Conservation (phyloP, 1,140 invertebrate species). For the silkworm (Bombyx mori) region ASM3026992v2 NC_085107.1:2919501-2920000, state of each 20-base stretch:
- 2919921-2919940: no score
- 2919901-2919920: neutral
- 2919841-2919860: no score
- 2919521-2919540: no score
- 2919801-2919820: neutral
- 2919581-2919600: slow-evolving; percentile 36
- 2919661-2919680: slow-evolving; percentile 18
- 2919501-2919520: no score
- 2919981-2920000: neutral
- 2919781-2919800: slow-evolving; percentile 5
- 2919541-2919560: no score
- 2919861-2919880: no score
- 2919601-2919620: slow-evolving; percentile 13
- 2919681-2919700: slow-evolving; percentile 48
- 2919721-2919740: slow-evolving; percentile 25
- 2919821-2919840: no score
- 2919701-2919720: slow-evolving; percentile 55
- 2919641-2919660: slow-evolving; percentile 63
- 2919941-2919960: neutral
- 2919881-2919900: no score
- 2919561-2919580: slow-evolving; percentile 22
- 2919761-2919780: neutral
- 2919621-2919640: slow-evolving; percentile 51
- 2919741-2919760: neutral
- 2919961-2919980: neutral